phyloP scores from a whole-genome alignment of 1,140 invertebrate genomes.

The Lordiphosa stackelbergi region DNA sequence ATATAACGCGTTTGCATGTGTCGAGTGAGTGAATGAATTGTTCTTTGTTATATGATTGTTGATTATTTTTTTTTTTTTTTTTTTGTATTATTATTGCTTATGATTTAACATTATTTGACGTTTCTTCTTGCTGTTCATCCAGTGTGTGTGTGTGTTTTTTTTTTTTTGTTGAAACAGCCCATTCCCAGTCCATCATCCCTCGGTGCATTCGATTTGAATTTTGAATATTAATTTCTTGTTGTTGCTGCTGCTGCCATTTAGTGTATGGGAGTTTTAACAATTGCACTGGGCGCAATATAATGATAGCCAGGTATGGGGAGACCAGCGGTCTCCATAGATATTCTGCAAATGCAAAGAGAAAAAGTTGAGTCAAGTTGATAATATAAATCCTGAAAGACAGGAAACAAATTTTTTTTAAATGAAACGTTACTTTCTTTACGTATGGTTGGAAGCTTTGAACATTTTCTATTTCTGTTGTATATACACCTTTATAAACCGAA shows the following conservation, averaged over 20 bases:
- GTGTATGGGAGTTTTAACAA: slow-evolving; percentile 93
- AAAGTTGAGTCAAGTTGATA: slow-evolving; percentile 33
- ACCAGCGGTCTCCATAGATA: slow-evolving; percentile 94
- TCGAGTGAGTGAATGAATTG: slow-evolving; percentile 16
- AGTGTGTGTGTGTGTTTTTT: slow-evolving; percentile 2
- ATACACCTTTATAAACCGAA: too few relatives aligned
- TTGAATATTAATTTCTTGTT: slow-evolving; percentile 28
- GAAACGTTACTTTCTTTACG: too few relatives aligned
- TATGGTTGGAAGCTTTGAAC: too few relatives aligned
- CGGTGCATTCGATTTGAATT: slow-evolving; percentile 39
- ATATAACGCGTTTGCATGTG: slow-evolving; percentile 65
- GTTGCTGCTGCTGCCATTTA: slow-evolving; percentile 79
- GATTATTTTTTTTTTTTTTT: slow-evolving; percentile 4
- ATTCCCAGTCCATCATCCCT: slow-evolving; percentile 15
- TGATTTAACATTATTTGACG: slow-evolving; percentile 59
- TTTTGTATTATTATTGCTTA: slow-evolving; percentile 48
- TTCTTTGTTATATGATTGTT: slow-evolving; percentile 17
- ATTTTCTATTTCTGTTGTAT: too few relatives aligned
- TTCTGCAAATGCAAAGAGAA: slow-evolving; percentile 80
- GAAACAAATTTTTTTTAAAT: too few relatives aligned
- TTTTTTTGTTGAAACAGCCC: slow-evolving; percentile 9
- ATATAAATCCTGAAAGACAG: not conserved
- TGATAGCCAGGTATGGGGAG: slow-evolving; percentile 92
- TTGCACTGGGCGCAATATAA: slow-evolving; percentile 93
- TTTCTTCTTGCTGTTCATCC: slow-evolving; percentile 21